Conservation (phyloP, 2,888 invertebrate genomes). For the Agrochola macilenta region DNA sequence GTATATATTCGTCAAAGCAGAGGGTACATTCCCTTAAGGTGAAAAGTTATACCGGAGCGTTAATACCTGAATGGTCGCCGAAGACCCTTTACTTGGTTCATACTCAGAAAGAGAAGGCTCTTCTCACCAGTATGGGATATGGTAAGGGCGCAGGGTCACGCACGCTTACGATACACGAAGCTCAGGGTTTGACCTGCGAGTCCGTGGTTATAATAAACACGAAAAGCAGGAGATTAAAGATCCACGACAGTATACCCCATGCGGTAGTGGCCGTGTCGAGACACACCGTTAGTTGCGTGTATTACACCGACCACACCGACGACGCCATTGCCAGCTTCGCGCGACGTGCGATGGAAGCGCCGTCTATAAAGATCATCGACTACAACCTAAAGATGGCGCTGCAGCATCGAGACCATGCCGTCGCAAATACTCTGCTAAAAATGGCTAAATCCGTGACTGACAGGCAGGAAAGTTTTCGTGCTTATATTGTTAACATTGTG, state of each 20-base stretch:
- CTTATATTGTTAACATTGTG: background rate
- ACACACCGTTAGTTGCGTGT: constrained; percentile 40
- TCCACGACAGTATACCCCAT: constrained; percentile 48
- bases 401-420: background rate
- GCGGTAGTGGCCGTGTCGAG: constrained; percentile 54
- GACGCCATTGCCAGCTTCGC: constrained; percentile 36
- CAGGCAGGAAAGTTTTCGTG: no score
- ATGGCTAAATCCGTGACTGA: background rate
- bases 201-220: constrained; percentile 45
- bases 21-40: constrained; percentile 26
- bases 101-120: constrained; percentile 52
- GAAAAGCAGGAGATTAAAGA: background rate
- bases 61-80: background rate
- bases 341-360: constrained; percentile 22
- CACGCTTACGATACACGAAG: constrained; percentile 52
- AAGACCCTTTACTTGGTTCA: constrained; percentile 50
- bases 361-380: background rate
- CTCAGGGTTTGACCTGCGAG: constrained; percentile 47
- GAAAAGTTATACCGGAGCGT: constrained; percentile 13
- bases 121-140: constrained; percentile 34
- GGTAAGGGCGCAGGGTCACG: constrained; percentile 41
- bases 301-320: constrained; percentile 34
- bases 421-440: constrained; percentile 4
- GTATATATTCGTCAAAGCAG: constrained; percentile 44
- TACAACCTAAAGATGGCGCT: constrained; percentile 43